Percentiles rank a stretch among this genome's conserved stretches.
These are phyloP conservation scores for Pterocles gutturalis DNA, from an alignment of 2,113 vertebrate genomes.

Conservation along the genomic window DNA sequence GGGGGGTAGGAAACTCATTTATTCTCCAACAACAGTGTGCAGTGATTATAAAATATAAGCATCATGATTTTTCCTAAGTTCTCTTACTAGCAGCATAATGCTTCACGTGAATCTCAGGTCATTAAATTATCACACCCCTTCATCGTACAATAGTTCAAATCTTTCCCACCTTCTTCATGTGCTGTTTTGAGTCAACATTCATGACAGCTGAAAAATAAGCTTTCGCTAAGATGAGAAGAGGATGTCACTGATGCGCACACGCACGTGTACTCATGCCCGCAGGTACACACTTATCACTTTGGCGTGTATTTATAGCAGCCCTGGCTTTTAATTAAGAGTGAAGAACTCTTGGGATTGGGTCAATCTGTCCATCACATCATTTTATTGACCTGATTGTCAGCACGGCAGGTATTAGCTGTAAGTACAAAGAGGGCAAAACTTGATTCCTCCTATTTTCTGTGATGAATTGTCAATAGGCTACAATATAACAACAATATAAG, in stretches of 20 bases:
- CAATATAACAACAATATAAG: background rate
- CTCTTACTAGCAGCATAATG: background rate
- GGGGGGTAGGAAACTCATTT: slow-evolving; percentile 3
- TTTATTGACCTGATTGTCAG: background rate
- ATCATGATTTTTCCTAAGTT: background rate
- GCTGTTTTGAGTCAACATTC: background rate
- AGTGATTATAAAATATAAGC: background rate
- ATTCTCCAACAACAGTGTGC: background rate
- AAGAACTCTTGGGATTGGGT: background rate
- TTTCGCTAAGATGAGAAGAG: background rate
- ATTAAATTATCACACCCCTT: background rate
- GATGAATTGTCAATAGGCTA: background rate
- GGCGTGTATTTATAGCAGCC: background rate
- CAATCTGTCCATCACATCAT: background rate
- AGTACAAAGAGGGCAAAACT: background rate
- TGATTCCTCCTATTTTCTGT: background rate
- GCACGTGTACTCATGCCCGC: background rate
- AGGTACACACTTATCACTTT: background rate
- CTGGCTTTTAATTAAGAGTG: background rate
- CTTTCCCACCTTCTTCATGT: background rate
- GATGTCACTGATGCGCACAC: background rate
- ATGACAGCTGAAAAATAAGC: background rate
- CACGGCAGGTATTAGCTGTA: background rate
- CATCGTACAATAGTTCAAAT: background rate
- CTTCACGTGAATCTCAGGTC: background rate